Conservation (phyloP, 2,113 vertebrate species). For the Neodontobutis hainanensis region DNA sequence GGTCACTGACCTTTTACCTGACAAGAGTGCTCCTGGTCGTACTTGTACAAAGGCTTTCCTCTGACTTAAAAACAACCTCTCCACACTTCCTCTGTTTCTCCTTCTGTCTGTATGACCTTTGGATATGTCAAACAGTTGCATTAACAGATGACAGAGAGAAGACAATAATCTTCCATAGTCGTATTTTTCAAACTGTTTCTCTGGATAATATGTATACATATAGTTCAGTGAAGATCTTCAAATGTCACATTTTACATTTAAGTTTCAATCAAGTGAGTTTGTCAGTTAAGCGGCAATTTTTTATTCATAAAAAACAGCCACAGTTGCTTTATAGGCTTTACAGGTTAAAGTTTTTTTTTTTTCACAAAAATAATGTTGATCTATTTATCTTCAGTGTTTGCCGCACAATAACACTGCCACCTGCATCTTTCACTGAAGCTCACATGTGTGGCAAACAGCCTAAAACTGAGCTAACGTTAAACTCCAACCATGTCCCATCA, state of each 20-base stretch:
- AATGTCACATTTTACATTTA: too few relatives aligned
- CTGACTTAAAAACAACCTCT: neutral
- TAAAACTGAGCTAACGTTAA: constrained; percentile 1
- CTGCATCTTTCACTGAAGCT: neutral
- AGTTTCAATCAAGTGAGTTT: too few relatives aligned
- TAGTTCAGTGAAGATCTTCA: too few relatives aligned
- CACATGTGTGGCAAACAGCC: neutral
- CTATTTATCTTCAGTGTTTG: constrained; percentile 6
- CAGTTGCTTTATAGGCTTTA: too few relatives aligned
- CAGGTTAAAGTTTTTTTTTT: too few relatives aligned
- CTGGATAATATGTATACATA: neutral
- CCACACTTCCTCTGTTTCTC: constrained; percentile 6
- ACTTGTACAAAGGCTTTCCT: neutral
- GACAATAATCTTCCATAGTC: neutral
- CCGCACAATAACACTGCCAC: constrained; percentile 1
- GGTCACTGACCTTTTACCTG: neutral
- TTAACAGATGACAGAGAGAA: neutral
- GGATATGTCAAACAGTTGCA: neutral
- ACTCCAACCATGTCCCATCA: constrained; percentile 10
- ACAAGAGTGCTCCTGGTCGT: neutral
- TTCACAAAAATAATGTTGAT: neutral
- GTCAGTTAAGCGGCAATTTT: too few relatives aligned
- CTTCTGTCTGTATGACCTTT: constrained; percentile 1
- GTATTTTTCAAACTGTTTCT: neutral
- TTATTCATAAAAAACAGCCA: too few relatives aligned